These are phyloP conservation scores for Gorsachius magnificus DNA, from an alignment of 2,797 vertebrate species.

Conservation along the genomic window DNA sequence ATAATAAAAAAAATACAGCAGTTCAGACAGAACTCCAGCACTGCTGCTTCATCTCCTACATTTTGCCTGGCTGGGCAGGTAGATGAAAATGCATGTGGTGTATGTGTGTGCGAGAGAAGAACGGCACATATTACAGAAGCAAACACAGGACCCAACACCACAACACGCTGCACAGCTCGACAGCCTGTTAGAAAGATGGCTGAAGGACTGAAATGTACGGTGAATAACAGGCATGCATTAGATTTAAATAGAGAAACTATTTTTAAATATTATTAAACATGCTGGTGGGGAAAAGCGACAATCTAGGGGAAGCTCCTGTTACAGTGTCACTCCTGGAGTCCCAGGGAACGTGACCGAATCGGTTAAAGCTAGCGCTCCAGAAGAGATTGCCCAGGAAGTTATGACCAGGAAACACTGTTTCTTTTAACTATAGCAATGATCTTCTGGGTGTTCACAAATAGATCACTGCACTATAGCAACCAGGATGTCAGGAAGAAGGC, in stretches of 20 bases:
- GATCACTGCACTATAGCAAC: slow-evolving; percentile 75
- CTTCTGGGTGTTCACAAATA: slow-evolving; percentile 77
- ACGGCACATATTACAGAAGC: background rate
- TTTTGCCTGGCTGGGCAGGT: slow-evolving; percentile 60
- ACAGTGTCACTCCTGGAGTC: background rate
- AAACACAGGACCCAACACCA: background rate
- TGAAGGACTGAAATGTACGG: slow-evolving; percentile 44
- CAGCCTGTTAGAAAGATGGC: slow-evolving; percentile 58
- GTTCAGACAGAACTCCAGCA: slow-evolving; percentile 1
- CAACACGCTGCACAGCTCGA: background rate
- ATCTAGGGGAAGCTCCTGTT: slow-evolving; percentile 7
- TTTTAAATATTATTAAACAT: slow-evolving; percentile 40
- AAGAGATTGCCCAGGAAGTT: slow-evolving; percentile 74
- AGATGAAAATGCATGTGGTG: background rate
- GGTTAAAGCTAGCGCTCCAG: background rate
- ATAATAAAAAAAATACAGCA: background rate
- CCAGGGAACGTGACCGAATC: background rate
- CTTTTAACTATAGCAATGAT: slow-evolving; percentile 72
- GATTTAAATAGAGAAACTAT: slow-evolving; percentile 59
- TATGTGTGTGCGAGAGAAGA: background rate
- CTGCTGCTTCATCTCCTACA: slow-evolving; percentile 39
- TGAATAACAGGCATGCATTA: slow-evolving; percentile 55
- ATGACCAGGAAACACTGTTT: slow-evolving; percentile 74
- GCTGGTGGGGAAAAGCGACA: background rate
- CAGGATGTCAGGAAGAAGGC: slow-evolving; percentile 70